Evolutionary conservation across 2,797 vertebrate genomes (phyloP).

Genomic region (Aeoliscus strigatus): DNA sequence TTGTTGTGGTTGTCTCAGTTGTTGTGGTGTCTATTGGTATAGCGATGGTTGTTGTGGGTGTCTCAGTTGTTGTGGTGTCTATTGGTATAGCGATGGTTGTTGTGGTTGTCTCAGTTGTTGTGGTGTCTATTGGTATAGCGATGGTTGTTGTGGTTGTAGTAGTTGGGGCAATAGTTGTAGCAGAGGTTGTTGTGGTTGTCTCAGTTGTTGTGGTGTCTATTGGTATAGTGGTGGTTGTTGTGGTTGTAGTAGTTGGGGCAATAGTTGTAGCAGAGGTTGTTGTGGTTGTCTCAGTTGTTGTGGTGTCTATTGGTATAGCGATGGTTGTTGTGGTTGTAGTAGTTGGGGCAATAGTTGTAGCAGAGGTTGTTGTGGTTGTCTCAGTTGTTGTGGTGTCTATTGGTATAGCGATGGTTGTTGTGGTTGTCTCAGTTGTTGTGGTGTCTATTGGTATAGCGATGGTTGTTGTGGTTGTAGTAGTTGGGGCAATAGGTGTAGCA

Average conservation of each 20-base stretch:
- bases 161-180: neutral
- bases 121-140: neutral
- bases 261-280: neutral
- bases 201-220: conserved; percentile 7
- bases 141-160: neutral
- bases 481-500: neutral
- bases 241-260: neutral
- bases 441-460: neutral
- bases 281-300: neutral
- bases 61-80: too few species aligned
- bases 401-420: neutral
- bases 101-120: neutral
- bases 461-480: neutral
- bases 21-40: too few species aligned
- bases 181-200: neutral
- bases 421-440: neutral
- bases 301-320: neutral
- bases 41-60: too few species aligned
- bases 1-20: too few species aligned
- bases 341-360: neutral
- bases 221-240: neutral
- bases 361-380: conserved; percentile 9
- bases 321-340: neutral
- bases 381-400: neutral
- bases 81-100: neutral